Base-by-base conservation (phyloP, 2,888 invertebrate species). In the Aricia artaxerxes region DNA sequence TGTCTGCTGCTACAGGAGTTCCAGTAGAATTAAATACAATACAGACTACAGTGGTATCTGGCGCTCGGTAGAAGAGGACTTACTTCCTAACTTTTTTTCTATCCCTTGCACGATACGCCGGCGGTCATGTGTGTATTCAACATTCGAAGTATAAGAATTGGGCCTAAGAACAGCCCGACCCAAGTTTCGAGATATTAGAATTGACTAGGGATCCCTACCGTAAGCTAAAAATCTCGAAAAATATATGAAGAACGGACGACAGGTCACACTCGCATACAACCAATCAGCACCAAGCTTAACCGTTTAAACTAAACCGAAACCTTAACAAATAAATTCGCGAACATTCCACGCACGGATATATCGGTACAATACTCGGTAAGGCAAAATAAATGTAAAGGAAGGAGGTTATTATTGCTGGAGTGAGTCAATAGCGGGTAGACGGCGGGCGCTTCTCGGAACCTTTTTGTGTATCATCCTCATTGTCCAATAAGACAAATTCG, bases 401-500 rank as follows among this genome's bases (percentile, higher is more conserved):
- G 86, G 88, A 89, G 93, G 92, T 91, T 93, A 92, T 91, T 93
- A 91, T 89, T 88, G 85, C 86, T 87, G 88, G 85, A 88, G 86
- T 93, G 93, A 93, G 88, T 93, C 92, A 93, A 92, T 91, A 89
- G 88, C 88, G 64, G 78, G 87, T 88, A 88, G 85, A 87, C 89
- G 86, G 89, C 90, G 90, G 89, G 86, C 87, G 89, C 86, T 93
- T 93, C 93, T 91, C 82, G 83, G 94, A 94, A 93, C 86, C 87
- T 90, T 89, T 91, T 92, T 93, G 92, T 93, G 90, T 90, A 92
- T 93, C 91, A 92, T 92, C 89, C 91, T 91, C 89, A 89, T 91
- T 90, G 91, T 89, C 91, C 90, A 92, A 91, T 91, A 92, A 91
- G 89, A 92, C 90, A 89, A 89, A 91, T 91, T 90, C 86, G 86